phyloP scores from a whole-genome alignment of 2,113 vertebrate genomes.

The Myiagra hebetior region DNA sequence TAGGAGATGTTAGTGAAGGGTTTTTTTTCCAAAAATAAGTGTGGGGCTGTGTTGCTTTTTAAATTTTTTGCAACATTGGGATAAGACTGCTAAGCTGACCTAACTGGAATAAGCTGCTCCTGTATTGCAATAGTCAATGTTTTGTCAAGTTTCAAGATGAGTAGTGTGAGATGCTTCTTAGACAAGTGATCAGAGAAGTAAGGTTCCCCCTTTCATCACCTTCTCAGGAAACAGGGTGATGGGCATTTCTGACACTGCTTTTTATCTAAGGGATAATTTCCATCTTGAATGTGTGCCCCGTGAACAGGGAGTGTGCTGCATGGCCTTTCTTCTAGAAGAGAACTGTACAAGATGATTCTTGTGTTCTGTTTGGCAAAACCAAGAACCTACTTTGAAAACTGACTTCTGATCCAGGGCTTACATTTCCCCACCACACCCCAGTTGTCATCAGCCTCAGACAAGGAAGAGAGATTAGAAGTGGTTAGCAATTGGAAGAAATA shows the following conservation, averaged over 20 bases:
- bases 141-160: not conserved
- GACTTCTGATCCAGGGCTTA: not conserved
- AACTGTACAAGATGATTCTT: not conserved
- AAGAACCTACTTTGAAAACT: not conserved
- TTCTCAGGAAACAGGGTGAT: not conserved
- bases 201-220: not conserved
- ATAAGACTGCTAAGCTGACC: not conserved
- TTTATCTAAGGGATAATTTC: not conserved
- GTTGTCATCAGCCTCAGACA: not conserved
- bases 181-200: not conserved
- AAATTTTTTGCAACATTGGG: not conserved
- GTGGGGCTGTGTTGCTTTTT: not conserved
- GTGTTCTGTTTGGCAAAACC: not conserved
- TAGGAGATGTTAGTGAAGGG: slow-evolving; percentile 65
- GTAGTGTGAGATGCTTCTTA: not conserved
- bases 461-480: not conserved
- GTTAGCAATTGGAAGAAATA: not conserved
- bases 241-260: not conserved
- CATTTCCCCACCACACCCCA: not conserved
- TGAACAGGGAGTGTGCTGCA: not conserved
- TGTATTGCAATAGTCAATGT: not conserved
- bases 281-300: not conserved
- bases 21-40: not conserved
- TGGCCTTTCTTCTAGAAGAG: not conserved
- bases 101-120: not conserved